These are phyloP conservation scores for Callipepla californica DNA, from an alignment of 2,113 vertebrate genomes.

Conservation along the genomic window DNA sequence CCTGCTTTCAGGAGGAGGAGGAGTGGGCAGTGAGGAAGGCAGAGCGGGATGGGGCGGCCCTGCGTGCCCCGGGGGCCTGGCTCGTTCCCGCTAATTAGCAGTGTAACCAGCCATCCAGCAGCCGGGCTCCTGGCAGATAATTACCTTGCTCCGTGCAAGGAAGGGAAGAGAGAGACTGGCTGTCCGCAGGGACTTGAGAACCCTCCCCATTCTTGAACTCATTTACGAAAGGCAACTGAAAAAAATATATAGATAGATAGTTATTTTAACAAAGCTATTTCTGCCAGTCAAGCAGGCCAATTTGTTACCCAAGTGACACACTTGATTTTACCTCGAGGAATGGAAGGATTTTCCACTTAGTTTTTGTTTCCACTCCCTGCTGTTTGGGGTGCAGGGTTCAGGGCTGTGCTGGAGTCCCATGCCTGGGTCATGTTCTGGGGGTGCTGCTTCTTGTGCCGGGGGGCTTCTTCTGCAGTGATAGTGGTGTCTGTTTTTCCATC, in stretches of 20 bases:
- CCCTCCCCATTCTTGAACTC: conserved; percentile 34
- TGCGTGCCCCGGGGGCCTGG: neutral
- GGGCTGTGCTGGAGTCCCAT: neutral
- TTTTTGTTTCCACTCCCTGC: neutral
- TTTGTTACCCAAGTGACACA: conserved; percentile 69
- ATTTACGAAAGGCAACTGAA: conserved; percentile 63
- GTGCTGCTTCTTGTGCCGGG: neutral
- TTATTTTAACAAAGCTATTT: conserved; percentile 65
- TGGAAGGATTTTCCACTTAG: neutral
- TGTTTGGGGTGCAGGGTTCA: neutral
- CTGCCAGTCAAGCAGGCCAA: conserved; percentile 59
- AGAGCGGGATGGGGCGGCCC: neutral
- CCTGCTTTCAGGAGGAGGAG: neutral
- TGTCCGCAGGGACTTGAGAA: conserved; percentile 53
- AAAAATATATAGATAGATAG: neutral
- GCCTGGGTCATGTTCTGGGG: neutral
- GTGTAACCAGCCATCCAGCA: conserved; percentile 12
- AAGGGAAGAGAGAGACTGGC: conserved; percentile 6
- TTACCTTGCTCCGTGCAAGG: conserved; percentile 31
- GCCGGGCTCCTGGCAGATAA: conserved; percentile 46
- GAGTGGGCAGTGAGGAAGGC: neutral
- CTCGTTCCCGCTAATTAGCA: conserved; percentile 45
- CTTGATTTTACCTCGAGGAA: conserved; percentile 61
- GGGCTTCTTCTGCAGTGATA: neutral
- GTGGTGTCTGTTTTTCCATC: neutral